Conservation (phyloP, 1,140 invertebrate species). For the Schlechtendalia chinensis region DNA sequence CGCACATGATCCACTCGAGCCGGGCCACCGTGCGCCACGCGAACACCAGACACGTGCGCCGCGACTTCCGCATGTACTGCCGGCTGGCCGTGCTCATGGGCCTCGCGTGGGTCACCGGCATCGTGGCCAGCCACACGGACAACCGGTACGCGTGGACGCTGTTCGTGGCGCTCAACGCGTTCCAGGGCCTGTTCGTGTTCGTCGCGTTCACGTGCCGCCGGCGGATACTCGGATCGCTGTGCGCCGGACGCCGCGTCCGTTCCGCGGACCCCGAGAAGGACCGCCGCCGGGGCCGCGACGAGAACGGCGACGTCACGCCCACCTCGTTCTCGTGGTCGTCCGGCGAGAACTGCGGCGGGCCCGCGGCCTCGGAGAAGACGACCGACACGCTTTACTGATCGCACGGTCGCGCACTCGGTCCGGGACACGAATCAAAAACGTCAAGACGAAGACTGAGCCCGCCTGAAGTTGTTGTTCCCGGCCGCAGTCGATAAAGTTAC, state of each 20-base stretch:
- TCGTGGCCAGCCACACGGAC: constrained; percentile 59
- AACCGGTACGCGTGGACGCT: constrained; percentile 58
- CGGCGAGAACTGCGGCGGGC: constrained; percentile 12
- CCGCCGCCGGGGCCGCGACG: not conserved
- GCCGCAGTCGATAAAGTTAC: too few species aligned
- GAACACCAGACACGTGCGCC: constrained; percentile 55
- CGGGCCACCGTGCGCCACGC: constrained; percentile 56
- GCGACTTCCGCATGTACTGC: constrained; percentile 61
- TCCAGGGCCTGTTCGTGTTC: constrained; percentile 65
- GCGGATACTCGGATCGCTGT: constrained; percentile 55
- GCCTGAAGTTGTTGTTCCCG: too few species aligned
- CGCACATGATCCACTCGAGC: constrained; percentile 60
- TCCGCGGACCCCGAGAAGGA: constrained; percentile 9
- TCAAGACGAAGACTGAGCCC: constrained; percentile 31
- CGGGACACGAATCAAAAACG: constrained; percentile 13
- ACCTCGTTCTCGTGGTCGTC: constrained; percentile 54
- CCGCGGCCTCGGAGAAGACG: constrained; percentile 49
- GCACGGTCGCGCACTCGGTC: not conserved
- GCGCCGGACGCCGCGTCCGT: not conserved
- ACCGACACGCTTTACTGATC: constrained; percentile 16
- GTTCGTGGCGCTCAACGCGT: constrained; percentile 62
- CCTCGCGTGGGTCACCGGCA: constrained; percentile 60
- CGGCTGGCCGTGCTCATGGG: constrained; percentile 62
- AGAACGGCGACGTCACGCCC: constrained; percentile 45
- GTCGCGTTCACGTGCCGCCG: constrained; percentile 62